Conservation (phyloP, 2,888 invertebrate species). For the Microdon myrmicae region DNA sequence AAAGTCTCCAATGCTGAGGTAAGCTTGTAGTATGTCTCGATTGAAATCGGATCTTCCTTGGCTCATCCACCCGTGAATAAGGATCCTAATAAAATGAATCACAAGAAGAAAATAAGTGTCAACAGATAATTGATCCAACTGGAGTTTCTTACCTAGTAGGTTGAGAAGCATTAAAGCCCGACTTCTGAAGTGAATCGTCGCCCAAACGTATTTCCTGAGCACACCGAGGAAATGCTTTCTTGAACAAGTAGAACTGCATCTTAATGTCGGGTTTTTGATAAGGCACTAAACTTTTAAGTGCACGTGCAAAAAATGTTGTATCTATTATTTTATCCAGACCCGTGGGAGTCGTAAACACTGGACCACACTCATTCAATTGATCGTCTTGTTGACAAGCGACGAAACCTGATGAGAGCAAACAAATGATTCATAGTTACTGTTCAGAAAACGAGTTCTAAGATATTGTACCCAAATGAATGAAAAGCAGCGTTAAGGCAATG, state of each 20-base stretch:
- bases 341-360: conserved; percentile 55
- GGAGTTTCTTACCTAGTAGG: conserved; percentile 56
- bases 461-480: no score
- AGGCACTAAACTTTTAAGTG: conserved; percentile 60
- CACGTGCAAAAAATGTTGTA: conserved; percentile 59
- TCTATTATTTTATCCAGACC: conserved; percentile 58
- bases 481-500: no score
- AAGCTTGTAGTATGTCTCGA: conserved; percentile 59
- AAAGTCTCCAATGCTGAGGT: conserved; percentile 56
- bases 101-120: background rate
- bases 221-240: conserved; percentile 61
- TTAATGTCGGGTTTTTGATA: conserved; percentile 57
- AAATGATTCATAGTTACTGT: no score
- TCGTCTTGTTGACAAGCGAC: conserved; percentile 12
- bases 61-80: conserved; percentile 64
- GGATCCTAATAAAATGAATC: conserved; percentile 49
- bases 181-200: conserved; percentile 54
- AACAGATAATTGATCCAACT: background rate
- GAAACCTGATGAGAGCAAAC: conserved; percentile 9
- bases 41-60: conserved; percentile 60
- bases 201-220: conserved; percentile 58
- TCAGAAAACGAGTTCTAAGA: no score
- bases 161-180: conserved; percentile 58
- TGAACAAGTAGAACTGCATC: conserved; percentile 63
- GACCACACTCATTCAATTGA: conserved; percentile 56